These are phyloP conservation scores for Heliconius ethilla DNA, from an alignment of 2,888 invertebrate species.

Conservation along the genomic window DNA sequence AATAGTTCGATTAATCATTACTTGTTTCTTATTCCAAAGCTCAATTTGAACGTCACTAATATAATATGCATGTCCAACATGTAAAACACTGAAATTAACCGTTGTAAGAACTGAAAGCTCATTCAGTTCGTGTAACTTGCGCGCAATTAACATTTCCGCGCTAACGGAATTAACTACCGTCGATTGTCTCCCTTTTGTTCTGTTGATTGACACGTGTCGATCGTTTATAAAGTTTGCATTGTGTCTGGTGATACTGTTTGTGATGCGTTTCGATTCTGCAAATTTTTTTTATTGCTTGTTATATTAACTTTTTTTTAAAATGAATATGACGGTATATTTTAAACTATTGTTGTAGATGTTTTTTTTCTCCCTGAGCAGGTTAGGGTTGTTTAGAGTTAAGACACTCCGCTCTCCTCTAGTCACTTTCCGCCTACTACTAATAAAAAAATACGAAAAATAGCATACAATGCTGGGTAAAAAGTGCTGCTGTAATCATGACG, in stretches of 20 bases:
- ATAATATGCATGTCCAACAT: background rate
- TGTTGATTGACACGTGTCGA: conserved; percentile 30
- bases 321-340: background rate
- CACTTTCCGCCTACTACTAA: too few relatives aligned
- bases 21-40: background rate
- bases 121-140: conserved; percentile 4
- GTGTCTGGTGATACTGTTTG: conserved; percentile 21
- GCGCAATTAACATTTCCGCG: conserved; percentile 24
- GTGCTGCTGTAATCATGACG: background rate
- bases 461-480: background rate
- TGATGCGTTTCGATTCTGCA: background rate
- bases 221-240: conserved; percentile 21
- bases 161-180: too few relatives aligned
- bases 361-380: too few relatives aligned
- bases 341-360: background rate
- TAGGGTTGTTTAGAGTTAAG: too few relatives aligned
- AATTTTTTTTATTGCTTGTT: background rate
- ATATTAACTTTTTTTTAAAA: background rate
- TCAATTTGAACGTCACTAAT: background rate
- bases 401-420: too few relatives aligned
- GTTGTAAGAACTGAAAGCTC: conserved; percentile 5
- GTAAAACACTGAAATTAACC: background rate
- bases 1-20: background rate
- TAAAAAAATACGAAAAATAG: too few relatives aligned
- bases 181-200: conserved; percentile 22